These are phyloP conservation scores for Homalodisca vitripennis DNA, from an alignment of 1,140 invertebrate genomes.

Conservation along the genomic window DNA sequence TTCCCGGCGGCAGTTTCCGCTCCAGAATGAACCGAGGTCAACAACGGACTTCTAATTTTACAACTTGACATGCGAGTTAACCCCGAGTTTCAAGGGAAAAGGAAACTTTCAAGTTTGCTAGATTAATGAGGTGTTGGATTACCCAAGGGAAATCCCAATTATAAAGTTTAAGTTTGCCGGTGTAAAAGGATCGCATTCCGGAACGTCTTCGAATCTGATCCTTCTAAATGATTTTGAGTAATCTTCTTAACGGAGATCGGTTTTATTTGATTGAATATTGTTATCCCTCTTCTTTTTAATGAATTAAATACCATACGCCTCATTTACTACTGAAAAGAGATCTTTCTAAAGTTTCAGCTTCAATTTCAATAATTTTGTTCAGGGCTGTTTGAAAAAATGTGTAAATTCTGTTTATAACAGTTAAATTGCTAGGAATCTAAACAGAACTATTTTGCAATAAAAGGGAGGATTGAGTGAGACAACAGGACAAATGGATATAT, in stretches of 20 bases:
- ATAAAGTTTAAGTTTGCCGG: conserved; percentile 11
- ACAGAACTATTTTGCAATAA: no score
- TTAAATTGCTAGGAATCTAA: no score
- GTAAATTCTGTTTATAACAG: no score
- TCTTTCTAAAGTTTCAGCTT: no score
- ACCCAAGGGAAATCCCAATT: conserved; percentile 17
- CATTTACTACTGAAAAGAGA: no score
- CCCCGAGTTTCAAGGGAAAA: neutral
- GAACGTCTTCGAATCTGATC: neutral
- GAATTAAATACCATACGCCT: neutral
- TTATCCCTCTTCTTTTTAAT: no score
- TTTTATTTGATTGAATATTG: neutral
- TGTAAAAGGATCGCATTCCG: conserved; percentile 19
- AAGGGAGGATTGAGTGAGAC: no score
- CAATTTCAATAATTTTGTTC: no score
- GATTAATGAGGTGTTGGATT: conserved; percentile 26
- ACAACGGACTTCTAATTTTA: neutral
- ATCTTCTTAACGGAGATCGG: neutral
- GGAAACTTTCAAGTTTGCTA: neutral
- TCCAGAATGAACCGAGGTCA: neutral
- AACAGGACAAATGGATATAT: no score
- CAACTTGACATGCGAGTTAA: neutral
- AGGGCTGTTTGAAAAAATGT: no score
- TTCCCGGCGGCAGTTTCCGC: neutral
- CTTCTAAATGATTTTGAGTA: conserved; percentile 4